phyloP scores from a whole-genome alignment of 2,797 vertebrate genomes.

The Eleutherodactylus coqui region DNA sequence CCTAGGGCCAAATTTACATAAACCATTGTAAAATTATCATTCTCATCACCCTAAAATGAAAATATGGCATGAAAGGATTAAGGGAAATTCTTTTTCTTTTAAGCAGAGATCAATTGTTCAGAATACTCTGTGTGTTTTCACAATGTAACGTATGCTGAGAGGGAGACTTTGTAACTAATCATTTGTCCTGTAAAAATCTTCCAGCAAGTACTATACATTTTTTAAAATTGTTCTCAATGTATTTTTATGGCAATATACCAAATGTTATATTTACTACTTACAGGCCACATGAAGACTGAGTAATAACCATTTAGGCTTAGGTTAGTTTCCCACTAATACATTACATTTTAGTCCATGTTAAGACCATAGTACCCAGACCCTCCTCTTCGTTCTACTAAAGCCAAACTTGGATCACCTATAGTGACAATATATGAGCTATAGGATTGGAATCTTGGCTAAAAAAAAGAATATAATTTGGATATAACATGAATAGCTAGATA shows the following conservation, averaged over 20 bases:
- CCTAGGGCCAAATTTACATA: slow-evolving; percentile 49
- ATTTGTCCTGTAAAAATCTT: slow-evolving; percentile 32
- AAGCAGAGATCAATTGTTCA: slow-evolving; percentile 48
- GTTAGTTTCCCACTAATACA: neutral
- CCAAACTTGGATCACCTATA: too few species aligned
- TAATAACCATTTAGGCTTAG: neutral
- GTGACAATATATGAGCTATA: too few species aligned
- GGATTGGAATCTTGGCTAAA: too few species aligned
- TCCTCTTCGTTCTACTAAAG: too few species aligned
- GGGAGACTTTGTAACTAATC: slow-evolving; percentile 10
- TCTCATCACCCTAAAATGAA: slow-evolving; percentile 35
- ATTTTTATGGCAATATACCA: neutral
- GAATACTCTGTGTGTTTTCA: neutral
- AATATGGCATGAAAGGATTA: slow-evolving; percentile 50
- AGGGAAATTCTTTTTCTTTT: slow-evolving; percentile 45
- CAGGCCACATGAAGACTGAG: neutral
- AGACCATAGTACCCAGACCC: too few species aligned
- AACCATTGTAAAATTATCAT: slow-evolving; percentile 52
- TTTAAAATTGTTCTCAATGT: neutral
- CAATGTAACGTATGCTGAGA: slow-evolving; percentile 24
- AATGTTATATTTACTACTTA: neutral
- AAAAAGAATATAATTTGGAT: too few species aligned
- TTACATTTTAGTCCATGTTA: neutral
- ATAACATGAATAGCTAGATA: too few species aligned
- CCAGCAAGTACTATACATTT: slow-evolving; percentile 1